Percentiles rank a stretch among this genome's conserved stretches.
Evolutionary conservation across 2,797 vertebrate genomes (phyloP).

Genomic region (Amphiprion clarkii): DNA sequence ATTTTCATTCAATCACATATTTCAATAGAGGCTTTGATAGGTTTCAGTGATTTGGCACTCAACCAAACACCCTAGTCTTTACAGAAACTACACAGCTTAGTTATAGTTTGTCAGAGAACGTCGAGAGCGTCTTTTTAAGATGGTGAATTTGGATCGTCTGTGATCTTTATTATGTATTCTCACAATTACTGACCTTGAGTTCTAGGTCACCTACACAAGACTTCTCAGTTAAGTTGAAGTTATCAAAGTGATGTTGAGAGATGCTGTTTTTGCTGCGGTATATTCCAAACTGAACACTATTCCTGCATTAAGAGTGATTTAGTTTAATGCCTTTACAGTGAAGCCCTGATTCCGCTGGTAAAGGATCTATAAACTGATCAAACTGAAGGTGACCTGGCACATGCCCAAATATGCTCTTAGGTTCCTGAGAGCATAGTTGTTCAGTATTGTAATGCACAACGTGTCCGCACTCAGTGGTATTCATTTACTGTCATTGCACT

Average conservation of each 20-base stretch:
- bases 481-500: conserved; percentile 73
- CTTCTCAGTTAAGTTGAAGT: background rate
- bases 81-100: background rate
- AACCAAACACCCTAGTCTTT: conserved; percentile 3
- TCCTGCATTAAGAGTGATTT: conserved; percentile 3
- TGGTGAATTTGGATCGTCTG: conserved; percentile 3
- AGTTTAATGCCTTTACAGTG: conserved; percentile 30
- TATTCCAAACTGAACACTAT: conserved; percentile 11
- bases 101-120: conserved; percentile 12
- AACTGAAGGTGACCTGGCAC: conserved; percentile 47
- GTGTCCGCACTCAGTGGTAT: conserved; percentile 60
- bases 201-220: conserved; percentile 1
- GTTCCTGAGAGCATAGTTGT: conserved; percentile 35
- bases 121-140: conserved; percentile 3
- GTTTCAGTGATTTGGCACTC: conserved; percentile 11
- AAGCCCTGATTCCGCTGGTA: conserved; percentile 18
- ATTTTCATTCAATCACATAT: conserved; percentile 23
- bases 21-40: background rate
- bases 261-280: background rate
- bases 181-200: conserved; percentile 9
- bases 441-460: conserved; percentile 48
- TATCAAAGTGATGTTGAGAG: background rate
- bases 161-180: conserved; percentile 13
- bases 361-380: conserved; percentile 9
- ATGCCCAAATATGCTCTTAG: conserved; percentile 19